Base-by-base conservation (phyloP, 2,113 vertebrate genomes). In the Mormoops blainvillei region DNA sequence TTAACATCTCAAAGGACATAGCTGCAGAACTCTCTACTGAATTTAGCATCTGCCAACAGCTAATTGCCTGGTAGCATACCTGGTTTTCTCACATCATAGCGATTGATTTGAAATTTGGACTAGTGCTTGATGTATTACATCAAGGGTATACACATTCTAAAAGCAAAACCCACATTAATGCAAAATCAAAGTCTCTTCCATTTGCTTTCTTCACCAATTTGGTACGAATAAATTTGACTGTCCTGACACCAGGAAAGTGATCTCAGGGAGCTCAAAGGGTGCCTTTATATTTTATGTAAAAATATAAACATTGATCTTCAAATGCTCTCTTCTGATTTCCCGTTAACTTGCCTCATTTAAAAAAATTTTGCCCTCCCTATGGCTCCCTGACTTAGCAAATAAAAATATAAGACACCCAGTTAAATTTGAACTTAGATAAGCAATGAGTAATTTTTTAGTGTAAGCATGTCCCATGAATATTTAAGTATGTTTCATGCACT, bases 1-100 rank as follows among this genome's bases (percentile, higher is more conserved):
- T 93, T 95, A 71, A 65, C 74, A 87, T 96, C 90, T 98, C 91
- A 63, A 91, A 94, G 87, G n/a, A 63, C 33, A 85, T 12, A 70
- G 28, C 33, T 68, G n/a, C 84, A 65, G 77, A 83, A 87, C 83
- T 74, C 48, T n/a, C 76, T 36, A 33, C 56, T 52, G 71, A 97
- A 81, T 50, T 63, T 58, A 95, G 83, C 88, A 96, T 92, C 94
- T 94, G 81, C 87, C 95, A 74, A 68, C 74, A 85, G 68, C 91
- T 96, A 96, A 96, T 95, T 90, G 73, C 89, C 74, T 73, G 43
- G n/a, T 87, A 94, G 48, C 65, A 31, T 77, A 63, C 54, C 81
- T 97, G 68, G 38, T 83, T 96, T 88, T 88, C 81, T 88, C 86
- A 92, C 7, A 71, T 82, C 33, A 20, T 6, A 82, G 87, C 0